Evolutionary conservation across 2,797 vertebrate species (phyloP), one percentile per base, ranked within the genome.

Genomic region (Enteromius trimaculatus): DNA sequence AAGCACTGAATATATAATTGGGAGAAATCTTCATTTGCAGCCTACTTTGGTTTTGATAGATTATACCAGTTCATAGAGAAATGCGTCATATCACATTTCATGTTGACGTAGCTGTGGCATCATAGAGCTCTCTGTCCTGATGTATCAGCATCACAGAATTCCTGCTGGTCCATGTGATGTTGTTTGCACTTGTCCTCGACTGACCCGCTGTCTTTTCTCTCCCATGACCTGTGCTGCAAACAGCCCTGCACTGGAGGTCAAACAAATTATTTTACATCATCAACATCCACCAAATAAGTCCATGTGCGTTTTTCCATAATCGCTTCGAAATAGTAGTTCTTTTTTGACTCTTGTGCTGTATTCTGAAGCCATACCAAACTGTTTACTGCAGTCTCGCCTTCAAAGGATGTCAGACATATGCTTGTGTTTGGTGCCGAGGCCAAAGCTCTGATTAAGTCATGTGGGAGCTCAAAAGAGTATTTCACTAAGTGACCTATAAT

Each of bases 211-310:
- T 55, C 76, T 44, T 86, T 82, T 42, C 0, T 84, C 91, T 90
- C 90, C 85, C 91, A 91, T 88, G 89, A 89, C 86, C 86, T 70
- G 26, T 75, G 82, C 69, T 23, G 0, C 77, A 76, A 77, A 77
- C 76, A 42, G 55, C 81, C 81, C 86, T 62, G 77, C 81, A n/a
- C 2, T 83, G 80, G 58, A 88, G 85, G 88, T 85, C 83, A 89
- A 89, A 78, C 87, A 83, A 70, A 77, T 82, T 84, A 26, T 62
- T 85, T 79, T 68, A 71, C 53, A 60, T 37, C 26, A 17, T 66
- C 44, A 51, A 53, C 60, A 82, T n/a, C 17, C 17, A 47, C 39
- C 68, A 66, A 58, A 81, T 71, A 82, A 37, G 34, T 79, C 26
- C 69, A n/a, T 34, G 77, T 44, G 47, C 42, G 6, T 26, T 39